Conservation (phyloP, 2,888 invertebrate genomes). For the Dexiosoma caninum region DNA sequence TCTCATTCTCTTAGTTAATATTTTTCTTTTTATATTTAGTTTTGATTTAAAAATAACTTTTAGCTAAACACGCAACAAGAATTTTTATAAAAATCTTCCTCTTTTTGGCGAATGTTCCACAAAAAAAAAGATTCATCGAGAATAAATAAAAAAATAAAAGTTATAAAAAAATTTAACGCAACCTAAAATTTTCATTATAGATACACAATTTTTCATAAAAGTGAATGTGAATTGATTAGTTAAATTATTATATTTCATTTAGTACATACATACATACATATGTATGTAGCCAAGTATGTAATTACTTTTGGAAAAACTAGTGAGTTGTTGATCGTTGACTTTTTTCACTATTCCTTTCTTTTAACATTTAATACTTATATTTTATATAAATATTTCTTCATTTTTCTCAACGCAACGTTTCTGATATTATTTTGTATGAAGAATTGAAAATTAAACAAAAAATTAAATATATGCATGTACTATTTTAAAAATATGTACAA, state of each 20-base stretch:
- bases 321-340: background rate
- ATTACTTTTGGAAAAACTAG: slow-evolving; percentile 7
- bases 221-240: slow-evolving; percentile 39
- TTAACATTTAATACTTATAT: background rate
- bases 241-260: slow-evolving; percentile 18
- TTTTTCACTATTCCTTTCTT: background rate
- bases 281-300: background rate
- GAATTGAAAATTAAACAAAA: slow-evolving; percentile 6
- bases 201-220: slow-evolving; percentile 58
- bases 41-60: slow-evolving; percentile 76
- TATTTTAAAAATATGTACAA: background rate
- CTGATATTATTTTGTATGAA: slow-evolving; percentile 9
- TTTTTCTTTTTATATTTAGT: slow-evolving; percentile 30
- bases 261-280: background rate
- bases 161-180: slow-evolving; percentile 41
- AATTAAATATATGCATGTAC: background rate
- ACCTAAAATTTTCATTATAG: slow-evolving; percentile 50
- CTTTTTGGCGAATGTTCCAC: slow-evolving; percentile 57
- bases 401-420: background rate
- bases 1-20: slow-evolving; percentile 30
- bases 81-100: slow-evolving; percentile 67
- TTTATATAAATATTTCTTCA: background rate
- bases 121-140: slow-evolving; percentile 50
- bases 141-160: slow-evolving; percentile 59
- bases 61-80: slow-evolving; percentile 76